Evolutionary conservation across 2,888 invertebrate genomes (phyloP).

Genomic region (Lymantria dispar): DNA sequence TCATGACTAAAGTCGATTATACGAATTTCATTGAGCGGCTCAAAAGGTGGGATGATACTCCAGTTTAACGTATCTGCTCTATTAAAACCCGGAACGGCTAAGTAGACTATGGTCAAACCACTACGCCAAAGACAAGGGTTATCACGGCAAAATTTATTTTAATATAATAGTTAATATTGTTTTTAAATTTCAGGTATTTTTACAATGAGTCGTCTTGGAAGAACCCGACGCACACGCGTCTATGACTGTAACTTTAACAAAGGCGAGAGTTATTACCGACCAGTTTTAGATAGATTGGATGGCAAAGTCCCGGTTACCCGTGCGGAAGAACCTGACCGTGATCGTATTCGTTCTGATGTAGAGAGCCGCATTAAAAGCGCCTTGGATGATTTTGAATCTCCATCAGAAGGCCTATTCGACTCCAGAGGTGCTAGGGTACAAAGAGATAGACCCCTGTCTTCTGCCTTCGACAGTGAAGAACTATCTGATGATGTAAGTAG

Average conservation of each 20-base stretch:
- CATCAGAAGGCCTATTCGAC: conserved; percentile 83
- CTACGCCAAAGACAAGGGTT: no score
- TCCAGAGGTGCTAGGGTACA: conserved; percentile 82
- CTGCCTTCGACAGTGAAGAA: conserved; percentile 73
- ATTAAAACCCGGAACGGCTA: no score
- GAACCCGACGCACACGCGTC: conserved; percentile 90
- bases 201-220: conserved; percentile 69
- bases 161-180: not conserved
- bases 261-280: conserved; percentile 91
- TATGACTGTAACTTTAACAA: conserved; percentile 94
- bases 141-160: no score
- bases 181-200: not conserved
- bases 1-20: no score
- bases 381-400: conserved; percentile 55
- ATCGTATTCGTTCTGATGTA: conserved; percentile 56
- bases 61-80: no score
- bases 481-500: conserved; percentile 74
- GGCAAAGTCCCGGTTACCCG: conserved; percentile 76
- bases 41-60: no score
- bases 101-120: no score
- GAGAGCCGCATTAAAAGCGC: conserved; percentile 65
- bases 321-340: conserved; percentile 61
- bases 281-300: conserved; percentile 88
- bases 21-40: no score
- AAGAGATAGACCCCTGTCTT: conserved; percentile 66